A percentile compares a stretch with the other conserved stretches of the same genome.
Evolutionary conservation across 2,888 invertebrate species (phyloP).

Genomic region (Macrosoma leucophasiata): DNA sequence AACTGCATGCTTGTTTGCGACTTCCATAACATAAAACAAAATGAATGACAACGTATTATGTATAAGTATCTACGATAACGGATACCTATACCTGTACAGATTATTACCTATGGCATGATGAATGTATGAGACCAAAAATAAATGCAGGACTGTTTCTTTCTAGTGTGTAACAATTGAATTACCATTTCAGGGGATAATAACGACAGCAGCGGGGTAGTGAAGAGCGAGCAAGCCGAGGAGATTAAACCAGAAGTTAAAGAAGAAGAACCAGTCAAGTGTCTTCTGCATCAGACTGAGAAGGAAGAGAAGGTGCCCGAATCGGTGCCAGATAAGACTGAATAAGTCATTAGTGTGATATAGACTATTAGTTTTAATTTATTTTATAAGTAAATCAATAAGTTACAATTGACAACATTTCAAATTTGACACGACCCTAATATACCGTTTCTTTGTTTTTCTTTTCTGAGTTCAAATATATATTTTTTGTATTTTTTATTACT

Average conservation of each 20-base stretch:
- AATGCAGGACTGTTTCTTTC: neutral
- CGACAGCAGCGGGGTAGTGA: slow-evolving; percentile 40
- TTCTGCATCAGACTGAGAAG: slow-evolving; percentile 17
- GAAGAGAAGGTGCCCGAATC: slow-evolving; percentile 30
- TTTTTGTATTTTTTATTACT: too few species aligned
- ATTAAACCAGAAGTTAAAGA: slow-evolving; percentile 25
- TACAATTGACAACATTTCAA: too few species aligned
- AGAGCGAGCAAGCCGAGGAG: slow-evolving; percentile 11
- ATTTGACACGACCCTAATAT: too few species aligned
- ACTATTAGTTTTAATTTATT: slow-evolving; percentile 22
- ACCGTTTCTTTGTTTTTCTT: too few species aligned
- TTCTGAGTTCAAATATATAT: too few species aligned
- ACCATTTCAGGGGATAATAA: slow-evolving; percentile 53
- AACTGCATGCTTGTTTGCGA: too few species aligned
- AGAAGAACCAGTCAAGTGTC: slow-evolving; percentile 6
- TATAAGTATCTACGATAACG: too few species aligned
- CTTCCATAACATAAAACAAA: too few species aligned
- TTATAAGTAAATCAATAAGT: slow-evolving; percentile 13
- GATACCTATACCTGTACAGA: too few species aligned
- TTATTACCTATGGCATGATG: too few species aligned
- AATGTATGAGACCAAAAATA: neutral
- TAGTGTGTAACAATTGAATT: slow-evolving; percentile 6
- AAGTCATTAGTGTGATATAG: slow-evolving; percentile 30
- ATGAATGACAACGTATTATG: too few species aligned
- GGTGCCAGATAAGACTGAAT: slow-evolving; percentile 52